These are phyloP conservation scores for Sphaerodactylus townsendi DNA, from an alignment of 2,113 vertebrate genomes.

Conservation along the genomic window DNA sequence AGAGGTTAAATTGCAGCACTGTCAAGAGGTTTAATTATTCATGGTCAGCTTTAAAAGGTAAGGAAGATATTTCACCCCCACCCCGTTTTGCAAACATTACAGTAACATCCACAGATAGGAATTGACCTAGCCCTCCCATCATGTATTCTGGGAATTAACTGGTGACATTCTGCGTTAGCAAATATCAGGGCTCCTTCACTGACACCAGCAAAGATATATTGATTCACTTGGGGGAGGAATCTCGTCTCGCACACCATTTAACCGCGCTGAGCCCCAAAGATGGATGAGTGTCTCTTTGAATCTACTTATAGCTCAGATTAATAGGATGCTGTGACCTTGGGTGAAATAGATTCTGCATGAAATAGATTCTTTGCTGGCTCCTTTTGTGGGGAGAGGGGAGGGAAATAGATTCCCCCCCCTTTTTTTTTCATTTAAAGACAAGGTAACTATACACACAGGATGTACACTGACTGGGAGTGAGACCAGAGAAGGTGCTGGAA, in stretches of 20 bases:
- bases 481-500: too few species aligned
- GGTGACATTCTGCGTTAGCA: constrained; percentile 9
- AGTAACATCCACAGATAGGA: constrained; percentile 13
- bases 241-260: not conserved
- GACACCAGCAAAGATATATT: constrained; percentile 12
- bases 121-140: constrained; percentile 4
- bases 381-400: not conserved
- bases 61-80: not conserved
- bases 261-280: not conserved
- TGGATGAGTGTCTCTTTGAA: not conserved
- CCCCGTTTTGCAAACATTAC: constrained; percentile 19
- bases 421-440: not conserved
- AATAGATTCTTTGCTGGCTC: not conserved
- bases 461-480: not conserved
- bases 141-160: not conserved
- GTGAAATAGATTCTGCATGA: not conserved
- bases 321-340: not conserved
- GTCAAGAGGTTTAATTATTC: constrained; percentile 39
- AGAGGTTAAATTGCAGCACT: constrained; percentile 27
- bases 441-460: not conserved
- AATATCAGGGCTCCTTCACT: constrained; percentile 3
- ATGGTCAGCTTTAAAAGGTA: not conserved
- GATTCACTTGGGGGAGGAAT: not conserved
- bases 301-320: not conserved
- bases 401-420: not conserved